Percentiles rank a stretch among this genome's conserved stretches.
Conservation (phyloP, 2,113 vertebrate genomes). For the Camarhynchus parvulus region DNA sequence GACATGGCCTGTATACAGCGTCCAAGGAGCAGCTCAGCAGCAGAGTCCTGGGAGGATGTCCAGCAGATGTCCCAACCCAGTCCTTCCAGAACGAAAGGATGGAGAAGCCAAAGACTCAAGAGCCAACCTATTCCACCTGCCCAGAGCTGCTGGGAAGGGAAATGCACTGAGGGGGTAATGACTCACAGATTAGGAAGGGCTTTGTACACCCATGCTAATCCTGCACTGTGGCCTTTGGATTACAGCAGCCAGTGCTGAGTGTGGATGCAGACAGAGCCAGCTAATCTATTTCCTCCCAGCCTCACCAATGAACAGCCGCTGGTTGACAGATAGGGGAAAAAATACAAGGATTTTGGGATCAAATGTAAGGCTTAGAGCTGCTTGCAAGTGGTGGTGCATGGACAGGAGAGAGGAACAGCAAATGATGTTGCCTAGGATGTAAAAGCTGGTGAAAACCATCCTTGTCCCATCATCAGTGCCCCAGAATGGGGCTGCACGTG, state of each 20-base stretch:
- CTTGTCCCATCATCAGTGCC: not conserved
- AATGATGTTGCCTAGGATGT: not conserved
- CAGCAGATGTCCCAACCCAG: not conserved
- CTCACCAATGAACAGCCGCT: not conserved
- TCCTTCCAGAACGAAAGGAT: not conserved
- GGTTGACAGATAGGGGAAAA: not conserved
- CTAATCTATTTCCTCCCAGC: not conserved
- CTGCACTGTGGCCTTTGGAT: constrained; percentile 40
- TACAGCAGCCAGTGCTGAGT: not conserved
- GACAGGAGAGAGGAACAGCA: not conserved
- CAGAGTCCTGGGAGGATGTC: not conserved
- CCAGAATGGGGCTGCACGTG: not conserved
- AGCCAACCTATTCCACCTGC: not conserved
- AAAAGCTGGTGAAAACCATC: not conserved
- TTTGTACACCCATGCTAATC: constrained; percentile 63
- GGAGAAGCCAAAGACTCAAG: not conserved
- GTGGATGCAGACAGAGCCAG: not conserved
- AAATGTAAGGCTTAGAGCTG: not conserved
- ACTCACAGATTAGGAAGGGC: constrained; percentile 57
- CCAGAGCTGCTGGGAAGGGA: constrained; percentile 29
- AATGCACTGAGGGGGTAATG: constrained; percentile 3
- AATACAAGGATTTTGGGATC: not conserved
- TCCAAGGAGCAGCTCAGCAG: not conserved
- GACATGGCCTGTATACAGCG: not conserved
- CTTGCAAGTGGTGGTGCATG: not conserved